These are phyloP conservation scores for Onychomys arenicola DNA, from an alignment of 2,797 vertebrate species.

Conservation along the genomic window DNA sequence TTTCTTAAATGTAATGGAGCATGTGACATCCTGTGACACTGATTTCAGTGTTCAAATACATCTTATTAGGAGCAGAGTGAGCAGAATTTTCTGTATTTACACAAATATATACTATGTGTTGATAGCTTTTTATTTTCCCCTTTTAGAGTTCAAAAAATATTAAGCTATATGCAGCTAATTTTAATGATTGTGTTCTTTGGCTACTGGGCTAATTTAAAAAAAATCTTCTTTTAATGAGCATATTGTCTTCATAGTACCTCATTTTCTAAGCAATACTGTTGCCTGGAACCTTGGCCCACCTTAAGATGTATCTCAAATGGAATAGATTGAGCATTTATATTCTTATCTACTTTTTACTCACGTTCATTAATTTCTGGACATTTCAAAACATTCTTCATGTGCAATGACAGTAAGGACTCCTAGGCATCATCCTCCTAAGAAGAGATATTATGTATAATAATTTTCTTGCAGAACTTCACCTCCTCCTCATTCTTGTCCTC, in stretches of 20 bases:
- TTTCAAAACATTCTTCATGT: neutral
- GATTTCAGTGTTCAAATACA: neutral
- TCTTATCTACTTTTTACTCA: conserved; percentile 30
- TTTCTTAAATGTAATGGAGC: neutral
- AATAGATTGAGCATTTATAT: conserved; percentile 54
- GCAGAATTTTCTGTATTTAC: conserved; percentile 24
- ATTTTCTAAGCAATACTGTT: conserved; percentile 24
- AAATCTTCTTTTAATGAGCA: conserved; percentile 19
- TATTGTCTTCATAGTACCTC: neutral
- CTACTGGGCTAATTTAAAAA: neutral
- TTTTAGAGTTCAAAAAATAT: conserved; percentile 31
- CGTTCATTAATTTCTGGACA: conserved; percentile 59
- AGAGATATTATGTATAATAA: neutral
- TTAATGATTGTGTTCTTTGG: conserved; percentile 48
- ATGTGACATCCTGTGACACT: neutral
- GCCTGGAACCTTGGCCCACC: conserved; percentile 2
- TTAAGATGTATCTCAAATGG: conserved; percentile 35
- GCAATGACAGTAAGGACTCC: neutral
- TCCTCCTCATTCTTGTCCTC: neutral
- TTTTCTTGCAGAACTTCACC: neutral
- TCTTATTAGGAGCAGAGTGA: neutral
- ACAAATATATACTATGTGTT: neutral
- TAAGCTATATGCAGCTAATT: conserved; percentile 36
- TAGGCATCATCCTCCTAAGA: neutral
- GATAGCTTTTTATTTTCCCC: neutral